Evolutionary conservation across 2,888 invertebrate genomes (phyloP).

Genomic region (Himalopsyche japonica): DNA sequence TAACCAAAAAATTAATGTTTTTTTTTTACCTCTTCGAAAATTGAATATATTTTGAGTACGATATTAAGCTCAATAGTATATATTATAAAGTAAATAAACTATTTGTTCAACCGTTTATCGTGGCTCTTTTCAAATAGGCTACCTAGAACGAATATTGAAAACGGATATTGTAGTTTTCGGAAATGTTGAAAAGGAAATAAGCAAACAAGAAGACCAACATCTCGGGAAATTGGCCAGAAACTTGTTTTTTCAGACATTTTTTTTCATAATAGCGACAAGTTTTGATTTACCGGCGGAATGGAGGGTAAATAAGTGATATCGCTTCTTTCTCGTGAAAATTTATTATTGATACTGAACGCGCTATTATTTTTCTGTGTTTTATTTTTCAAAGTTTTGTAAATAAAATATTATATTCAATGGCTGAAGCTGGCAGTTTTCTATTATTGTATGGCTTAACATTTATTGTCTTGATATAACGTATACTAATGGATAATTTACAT

Average conservation of each 20-base stretch:
- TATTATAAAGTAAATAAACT: not conserved
- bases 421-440: too few relatives aligned
- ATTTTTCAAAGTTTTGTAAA: not conserved
- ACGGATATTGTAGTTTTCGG: conserved; percentile 25
- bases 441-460: too few relatives aligned
- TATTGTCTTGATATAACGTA: too few relatives aligned
- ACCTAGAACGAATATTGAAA: conserved; percentile 15
- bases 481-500: too few relatives aligned
- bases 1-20: too few relatives aligned
- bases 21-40: too few relatives aligned
- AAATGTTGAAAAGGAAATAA: conserved; percentile 18
- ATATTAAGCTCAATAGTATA: not conserved
- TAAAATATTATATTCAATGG: too few relatives aligned
- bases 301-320: conserved; percentile 3
- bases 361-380: not conserved
- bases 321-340: not conserved
- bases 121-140: not conserved
- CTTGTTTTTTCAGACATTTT: not conserved
- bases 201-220: conserved; percentile 20
- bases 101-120: not conserved
- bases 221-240: not conserved
- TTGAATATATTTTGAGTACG: not conserved
- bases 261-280: not conserved
- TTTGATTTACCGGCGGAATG: not conserved
- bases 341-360: not conserved